Conservation (phyloP, 1,140 invertebrate genomes). For the Sycophaga agraensis region DNA sequence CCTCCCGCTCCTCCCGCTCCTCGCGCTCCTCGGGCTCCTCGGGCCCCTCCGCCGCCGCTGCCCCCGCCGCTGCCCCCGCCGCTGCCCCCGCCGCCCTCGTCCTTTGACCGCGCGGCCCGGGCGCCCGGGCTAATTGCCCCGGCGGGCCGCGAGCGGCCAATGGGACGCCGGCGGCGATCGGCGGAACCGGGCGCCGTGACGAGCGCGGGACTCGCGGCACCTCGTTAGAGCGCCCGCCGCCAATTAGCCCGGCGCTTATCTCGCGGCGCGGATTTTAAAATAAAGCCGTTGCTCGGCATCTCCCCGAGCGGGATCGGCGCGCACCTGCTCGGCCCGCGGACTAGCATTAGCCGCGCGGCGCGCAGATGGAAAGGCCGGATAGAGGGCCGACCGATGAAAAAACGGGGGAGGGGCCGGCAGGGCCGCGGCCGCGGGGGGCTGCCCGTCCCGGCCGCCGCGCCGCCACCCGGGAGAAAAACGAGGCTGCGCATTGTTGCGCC, state of each 20-base stretch:
- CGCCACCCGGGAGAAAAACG: not conserved
- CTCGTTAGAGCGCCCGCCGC: no score
- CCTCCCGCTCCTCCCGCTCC: slow-evolving; percentile 1
- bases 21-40: not conserved
- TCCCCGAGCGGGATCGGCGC: not conserved
- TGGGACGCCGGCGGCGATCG: not conserved
- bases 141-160: no score
- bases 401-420: no score
- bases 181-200: not conserved
- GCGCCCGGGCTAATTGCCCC: no score
- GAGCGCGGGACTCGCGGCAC: no score
- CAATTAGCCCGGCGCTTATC: no score
- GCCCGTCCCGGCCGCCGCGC: no score
- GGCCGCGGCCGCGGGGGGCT: no score
- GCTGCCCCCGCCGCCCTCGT: not conserved
- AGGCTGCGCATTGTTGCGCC: slow-evolving; percentile 11
- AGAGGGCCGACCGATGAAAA: slow-evolving; percentile 22
- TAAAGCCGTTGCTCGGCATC: not conserved
- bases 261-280: no score
- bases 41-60: no score
- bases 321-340: slow-evolving; percentile 9
- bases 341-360: not conserved
- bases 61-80: not conserved
- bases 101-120: slow-evolving; percentile 10
- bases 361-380: slow-evolving; percentile 21